Percentiles rank a stretch among this genome's conserved stretches.
phyloP scores from a whole-genome alignment of 92 coral and sea anemone genomes.

The Anthopleura xanthogrammica region DNA sequence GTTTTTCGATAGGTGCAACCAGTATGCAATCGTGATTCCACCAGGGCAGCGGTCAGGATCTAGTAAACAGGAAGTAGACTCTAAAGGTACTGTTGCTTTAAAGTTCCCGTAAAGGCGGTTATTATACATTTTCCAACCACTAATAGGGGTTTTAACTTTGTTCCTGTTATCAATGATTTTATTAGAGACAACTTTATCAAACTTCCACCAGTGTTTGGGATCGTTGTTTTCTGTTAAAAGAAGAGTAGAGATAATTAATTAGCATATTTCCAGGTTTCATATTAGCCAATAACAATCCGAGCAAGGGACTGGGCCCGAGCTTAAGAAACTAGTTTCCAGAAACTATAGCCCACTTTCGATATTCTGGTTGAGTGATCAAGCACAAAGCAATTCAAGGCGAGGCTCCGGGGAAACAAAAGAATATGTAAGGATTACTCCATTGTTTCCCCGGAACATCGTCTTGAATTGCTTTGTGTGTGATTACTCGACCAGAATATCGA shows the following conservation, averaged over 20 bases:
- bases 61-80: slow-evolving; percentile 5
- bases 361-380: no score
- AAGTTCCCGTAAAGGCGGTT: neutral
- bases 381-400: no score
- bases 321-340: no score
- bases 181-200: neutral
- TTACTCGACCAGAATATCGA: no score
- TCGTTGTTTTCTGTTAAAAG: slow-evolving; percentile 25
- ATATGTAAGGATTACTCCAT: no score
- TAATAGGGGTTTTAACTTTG: neutral
- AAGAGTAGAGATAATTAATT: neutral
- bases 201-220: slow-evolving; percentile 11
- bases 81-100: neutral
- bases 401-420: no score
- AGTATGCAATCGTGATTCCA: slow-evolving; percentile 22
- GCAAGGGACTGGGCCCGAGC: no score
- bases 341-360: no score
- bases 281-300: no score
- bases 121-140: neutral
- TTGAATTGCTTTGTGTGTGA: no score
- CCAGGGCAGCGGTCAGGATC: slow-evolving; percentile 39
- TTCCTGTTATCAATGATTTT: neutral
- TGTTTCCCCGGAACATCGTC: no score
- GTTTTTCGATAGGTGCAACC: neutral
- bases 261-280: neutral